phyloP scores from a whole-genome alignment of 2,797 vertebrate species.

The Mus spretus region DNA sequence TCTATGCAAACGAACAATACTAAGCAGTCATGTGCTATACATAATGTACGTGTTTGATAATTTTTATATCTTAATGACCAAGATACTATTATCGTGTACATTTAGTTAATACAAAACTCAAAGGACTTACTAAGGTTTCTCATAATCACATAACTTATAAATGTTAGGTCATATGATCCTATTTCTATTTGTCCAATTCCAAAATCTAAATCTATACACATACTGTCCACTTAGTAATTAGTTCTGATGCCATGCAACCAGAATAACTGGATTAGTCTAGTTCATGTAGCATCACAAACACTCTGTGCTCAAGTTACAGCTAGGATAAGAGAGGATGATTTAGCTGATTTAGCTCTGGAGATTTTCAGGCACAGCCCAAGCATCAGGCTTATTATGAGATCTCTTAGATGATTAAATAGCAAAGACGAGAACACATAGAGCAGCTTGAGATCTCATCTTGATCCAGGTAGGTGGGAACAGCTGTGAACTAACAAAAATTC shows the following conservation, averaged over 20 bases:
- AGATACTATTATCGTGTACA: neutral
- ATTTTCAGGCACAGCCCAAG: neutral
- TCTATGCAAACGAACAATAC: neutral
- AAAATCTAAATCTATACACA: conserved; percentile 40
- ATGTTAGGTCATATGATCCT: neutral
- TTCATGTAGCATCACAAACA: neutral
- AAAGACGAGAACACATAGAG: neutral
- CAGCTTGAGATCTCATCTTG: neutral
- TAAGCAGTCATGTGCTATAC: neutral
- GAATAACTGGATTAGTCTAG: neutral
- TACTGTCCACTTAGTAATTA: neutral
- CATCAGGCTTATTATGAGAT: neutral
- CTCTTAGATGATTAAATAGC: too few relatives aligned
- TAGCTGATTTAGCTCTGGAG: neutral
- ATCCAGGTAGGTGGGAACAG: neutral
- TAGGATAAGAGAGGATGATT: neutral
- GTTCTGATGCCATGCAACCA: neutral
- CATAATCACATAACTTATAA: neutral
- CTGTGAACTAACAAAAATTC: neutral
- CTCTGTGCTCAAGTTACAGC: neutral
- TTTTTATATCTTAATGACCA: neutral
- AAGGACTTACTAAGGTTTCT: neutral
- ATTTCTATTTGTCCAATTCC: neutral
- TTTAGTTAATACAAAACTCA: conserved; percentile 29
- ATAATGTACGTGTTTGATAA: neutral